A percentile compares a stretch with the other conserved stretches of the same genome.
Evolutionary conservation across 2,888 invertebrate genomes (phyloP).

Genomic region (Euzophera pinguis): DNA sequence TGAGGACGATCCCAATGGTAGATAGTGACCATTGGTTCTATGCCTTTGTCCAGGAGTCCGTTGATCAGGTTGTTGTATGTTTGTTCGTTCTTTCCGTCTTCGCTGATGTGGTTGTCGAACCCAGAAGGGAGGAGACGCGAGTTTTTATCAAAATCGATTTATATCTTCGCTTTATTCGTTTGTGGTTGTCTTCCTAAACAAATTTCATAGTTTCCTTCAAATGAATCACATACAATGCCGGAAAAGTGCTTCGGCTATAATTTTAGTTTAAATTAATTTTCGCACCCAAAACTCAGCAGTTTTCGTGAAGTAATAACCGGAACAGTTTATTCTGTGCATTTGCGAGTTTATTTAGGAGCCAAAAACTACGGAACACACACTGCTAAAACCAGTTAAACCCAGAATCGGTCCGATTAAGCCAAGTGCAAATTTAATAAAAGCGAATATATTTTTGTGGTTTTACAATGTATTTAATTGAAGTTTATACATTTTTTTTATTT

Average conservation of each 20-base stretch:
- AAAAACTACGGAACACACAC: neutral
- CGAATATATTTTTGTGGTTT: neutral
- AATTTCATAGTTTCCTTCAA: no score
- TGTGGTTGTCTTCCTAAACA: no score
- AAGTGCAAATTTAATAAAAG: slow-evolving; percentile 3
- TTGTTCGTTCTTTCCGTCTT: slow-evolving; percentile 82
- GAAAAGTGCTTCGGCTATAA: neutral
- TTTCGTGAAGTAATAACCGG: slow-evolving; percentile 2
- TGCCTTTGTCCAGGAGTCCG: slow-evolving; percentile 77
- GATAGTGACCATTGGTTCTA: slow-evolving; percentile 80
- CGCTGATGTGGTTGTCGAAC: slow-evolving; percentile 77
- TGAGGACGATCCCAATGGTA: slow-evolving; percentile 82
- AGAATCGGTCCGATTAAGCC: neutral
- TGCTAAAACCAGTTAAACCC: slow-evolving; percentile 3
- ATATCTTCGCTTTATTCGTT: no score
- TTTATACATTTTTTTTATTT: neutral
- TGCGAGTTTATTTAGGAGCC: slow-evolving; percentile 5
- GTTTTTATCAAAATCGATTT: no score
- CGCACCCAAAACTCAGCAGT: neutral
- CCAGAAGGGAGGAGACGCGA: slow-evolving; percentile 83
- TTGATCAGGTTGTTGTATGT: slow-evolving; percentile 86
- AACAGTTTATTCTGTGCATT: slow-evolving; percentile 4
- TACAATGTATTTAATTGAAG: slow-evolving; percentile 1
- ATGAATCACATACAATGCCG: neutral
- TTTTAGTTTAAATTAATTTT: slow-evolving; percentile 7